Conservation (phyloP, 1,140 invertebrate species). For the Colletes latitarsis region DNA sequence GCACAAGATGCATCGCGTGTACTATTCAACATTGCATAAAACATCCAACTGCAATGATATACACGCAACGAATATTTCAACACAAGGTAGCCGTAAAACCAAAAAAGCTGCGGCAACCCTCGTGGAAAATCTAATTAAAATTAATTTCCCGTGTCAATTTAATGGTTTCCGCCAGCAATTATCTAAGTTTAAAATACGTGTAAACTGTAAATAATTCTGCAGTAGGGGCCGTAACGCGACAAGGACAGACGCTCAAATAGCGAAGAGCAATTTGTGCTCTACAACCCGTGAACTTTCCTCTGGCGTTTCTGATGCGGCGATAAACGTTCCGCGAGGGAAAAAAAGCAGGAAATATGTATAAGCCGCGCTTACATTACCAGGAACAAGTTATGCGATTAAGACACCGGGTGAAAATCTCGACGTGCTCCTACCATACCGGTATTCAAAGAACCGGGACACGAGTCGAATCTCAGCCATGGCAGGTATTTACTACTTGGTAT, state of each 20-base stretch:
- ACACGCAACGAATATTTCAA: not conserved
- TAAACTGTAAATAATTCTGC: constrained; percentile 1
- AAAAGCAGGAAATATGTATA: constrained; percentile 48
- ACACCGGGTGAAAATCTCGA: constrained; percentile 45
- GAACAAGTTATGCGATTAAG: constrained; percentile 50
- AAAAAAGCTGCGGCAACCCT: not conserved
- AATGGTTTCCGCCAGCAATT: constrained; percentile 6
- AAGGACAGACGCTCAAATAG: not conserved
- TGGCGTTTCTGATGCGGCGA: constrained; percentile 30
- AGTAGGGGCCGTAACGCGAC: not conserved
- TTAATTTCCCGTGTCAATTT: constrained; percentile 23
- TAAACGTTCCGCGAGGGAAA: constrained; percentile 12
- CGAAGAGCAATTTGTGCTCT: constrained; percentile 32
- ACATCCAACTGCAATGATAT: too few species aligned
- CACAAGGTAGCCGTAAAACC: not conserved
- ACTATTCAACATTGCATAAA: too few species aligned
- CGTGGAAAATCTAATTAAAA: constrained; percentile 10
- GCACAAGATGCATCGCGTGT: too few species aligned
- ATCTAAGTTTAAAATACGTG: not conserved
- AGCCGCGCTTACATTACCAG: constrained; percentile 47
- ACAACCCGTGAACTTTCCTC: constrained; percentile 41
- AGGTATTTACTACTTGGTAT: constrained; percentile 51
- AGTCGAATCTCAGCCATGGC: constrained; percentile 31
- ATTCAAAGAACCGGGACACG: constrained; percentile 52
- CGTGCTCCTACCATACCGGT: constrained; percentile 46